These are phyloP conservation scores for Polyommatus iphigenia DNA, from an alignment of 2,888 invertebrate species.

Conservation along the genomic window DNA sequence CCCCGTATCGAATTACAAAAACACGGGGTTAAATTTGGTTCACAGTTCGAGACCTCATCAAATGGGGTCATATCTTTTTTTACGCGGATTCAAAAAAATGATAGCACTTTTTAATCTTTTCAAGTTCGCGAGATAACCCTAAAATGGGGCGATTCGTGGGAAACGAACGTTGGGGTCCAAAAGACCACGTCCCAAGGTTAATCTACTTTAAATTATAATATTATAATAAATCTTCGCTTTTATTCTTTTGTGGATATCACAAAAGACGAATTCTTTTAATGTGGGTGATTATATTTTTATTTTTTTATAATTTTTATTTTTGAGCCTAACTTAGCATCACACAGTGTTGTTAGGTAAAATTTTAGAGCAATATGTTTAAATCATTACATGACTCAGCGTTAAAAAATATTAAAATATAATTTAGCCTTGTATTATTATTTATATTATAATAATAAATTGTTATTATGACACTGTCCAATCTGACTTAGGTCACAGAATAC, in stretches of 20 bases:
- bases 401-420: too few relatives aligned
- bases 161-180: slow-evolving; percentile 55
- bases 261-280: slow-evolving; percentile 11
- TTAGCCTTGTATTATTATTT: too few relatives aligned
- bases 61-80: slow-evolving; percentile 66
- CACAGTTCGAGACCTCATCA: slow-evolving; percentile 72
- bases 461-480: too few relatives aligned
- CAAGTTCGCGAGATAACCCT: slow-evolving; percentile 63
- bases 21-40: slow-evolving; percentile 69
- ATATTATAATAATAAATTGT: too few relatives aligned
- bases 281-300: background rate
- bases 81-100: slow-evolving; percentile 48
- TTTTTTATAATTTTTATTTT: background rate
- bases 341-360: background rate
- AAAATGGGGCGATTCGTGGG: slow-evolving; percentile 75
- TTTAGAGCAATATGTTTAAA: background rate
- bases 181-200: slow-evolving; percentile 58
- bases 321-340: background rate
- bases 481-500: too few relatives aligned
- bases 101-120: slow-evolving; percentile 68
- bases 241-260: slow-evolving; percentile 2
- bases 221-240: slow-evolving; percentile 30
- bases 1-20: slow-evolving; percentile 72
- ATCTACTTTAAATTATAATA: slow-evolving; percentile 55
- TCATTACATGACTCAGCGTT: too few relatives aligned